A percentile compares a stretch with the other conserved stretches of the same genome.
These are phyloP conservation scores for Galleria mellonella DNA, from an alignment of 1,140 invertebrate genomes.

Conservation along the genomic window DNA sequence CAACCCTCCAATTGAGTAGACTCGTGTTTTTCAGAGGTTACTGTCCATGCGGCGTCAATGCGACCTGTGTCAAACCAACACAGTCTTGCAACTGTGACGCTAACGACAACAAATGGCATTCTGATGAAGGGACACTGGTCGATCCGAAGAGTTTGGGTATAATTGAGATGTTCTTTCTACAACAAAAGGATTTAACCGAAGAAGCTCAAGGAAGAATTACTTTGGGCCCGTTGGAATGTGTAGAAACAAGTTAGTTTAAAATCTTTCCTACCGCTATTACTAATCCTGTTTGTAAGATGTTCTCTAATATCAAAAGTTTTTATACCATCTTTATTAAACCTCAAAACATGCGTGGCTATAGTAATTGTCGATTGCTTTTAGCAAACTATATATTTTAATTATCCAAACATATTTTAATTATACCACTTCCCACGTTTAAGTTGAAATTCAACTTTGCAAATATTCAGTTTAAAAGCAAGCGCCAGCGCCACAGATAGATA, in stretches of 20 bases:
- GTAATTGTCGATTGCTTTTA: no score
- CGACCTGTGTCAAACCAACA: slow-evolving; percentile 85
- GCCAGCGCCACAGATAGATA: no score
- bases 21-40: slow-evolving; percentile 74
- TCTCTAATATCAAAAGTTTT: no score
- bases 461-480: no score
- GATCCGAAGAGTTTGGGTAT: slow-evolving; percentile 88
- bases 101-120: slow-evolving; percentile 88
- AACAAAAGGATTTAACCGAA: slow-evolving; percentile 86
- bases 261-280: no score
- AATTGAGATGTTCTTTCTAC: slow-evolving; percentile 91
- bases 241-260: slow-evolving; percentile 89
- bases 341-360: no score
- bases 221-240: slow-evolving; percentile 92
- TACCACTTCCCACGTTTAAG: no score
- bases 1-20: not conserved
- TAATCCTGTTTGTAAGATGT: no score
- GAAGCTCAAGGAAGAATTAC: slow-evolving; percentile 91
- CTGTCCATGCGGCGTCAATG: slow-evolving; percentile 81
- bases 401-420: no score
- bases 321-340: no score
- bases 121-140: slow-evolving; percentile 90
- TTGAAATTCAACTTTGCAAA: no score
- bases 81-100: slow-evolving; percentile 92
- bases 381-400: no score